Evolutionary conservation across 2,113 vertebrate genomes (phyloP).

Genomic region (Ploceus nigricollis): DNA sequence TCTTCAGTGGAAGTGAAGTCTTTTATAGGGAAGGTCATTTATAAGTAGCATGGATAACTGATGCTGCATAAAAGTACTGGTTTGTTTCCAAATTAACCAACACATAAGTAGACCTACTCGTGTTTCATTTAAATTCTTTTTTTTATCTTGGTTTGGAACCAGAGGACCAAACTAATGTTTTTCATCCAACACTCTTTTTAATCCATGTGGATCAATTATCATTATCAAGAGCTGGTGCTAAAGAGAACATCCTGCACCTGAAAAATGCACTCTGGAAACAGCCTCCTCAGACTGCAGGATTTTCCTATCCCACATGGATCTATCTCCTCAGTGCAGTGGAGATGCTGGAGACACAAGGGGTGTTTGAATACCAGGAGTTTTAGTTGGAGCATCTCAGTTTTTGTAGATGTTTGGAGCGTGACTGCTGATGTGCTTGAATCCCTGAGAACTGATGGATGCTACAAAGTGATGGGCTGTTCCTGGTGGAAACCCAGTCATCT

Average conservation of each 20-base stretch:
- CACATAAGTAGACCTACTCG: neutral
- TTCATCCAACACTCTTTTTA: neutral
- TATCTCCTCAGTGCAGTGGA: neutral
- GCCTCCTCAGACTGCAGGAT: neutral
- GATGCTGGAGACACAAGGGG: neutral
- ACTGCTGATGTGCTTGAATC: neutral
- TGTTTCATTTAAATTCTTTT: conserved; percentile 34
- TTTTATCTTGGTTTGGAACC: conserved; percentile 18
- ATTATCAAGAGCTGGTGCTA: neutral
- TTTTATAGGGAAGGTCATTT: neutral
- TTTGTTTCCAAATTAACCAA: conserved; percentile 44
- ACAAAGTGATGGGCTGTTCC: neutral
- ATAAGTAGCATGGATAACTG: neutral
- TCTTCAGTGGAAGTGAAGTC: neutral
- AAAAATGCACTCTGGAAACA: neutral
- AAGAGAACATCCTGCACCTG: neutral
- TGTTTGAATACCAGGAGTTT: neutral
- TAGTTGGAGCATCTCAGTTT: neutral
- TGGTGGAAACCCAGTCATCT: neutral
- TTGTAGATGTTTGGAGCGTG: neutral
- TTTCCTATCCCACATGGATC: neutral
- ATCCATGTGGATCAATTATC: conserved; percentile 18
- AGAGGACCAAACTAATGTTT: neutral
- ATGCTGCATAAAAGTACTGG: neutral
- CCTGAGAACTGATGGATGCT: neutral